Percentiles rank a stretch among this genome's conserved stretches.
These are phyloP conservation scores for Drosophila orosa DNA, from an alignment of 1,140 invertebrate genomes.

Conservation along the genomic window DNA sequence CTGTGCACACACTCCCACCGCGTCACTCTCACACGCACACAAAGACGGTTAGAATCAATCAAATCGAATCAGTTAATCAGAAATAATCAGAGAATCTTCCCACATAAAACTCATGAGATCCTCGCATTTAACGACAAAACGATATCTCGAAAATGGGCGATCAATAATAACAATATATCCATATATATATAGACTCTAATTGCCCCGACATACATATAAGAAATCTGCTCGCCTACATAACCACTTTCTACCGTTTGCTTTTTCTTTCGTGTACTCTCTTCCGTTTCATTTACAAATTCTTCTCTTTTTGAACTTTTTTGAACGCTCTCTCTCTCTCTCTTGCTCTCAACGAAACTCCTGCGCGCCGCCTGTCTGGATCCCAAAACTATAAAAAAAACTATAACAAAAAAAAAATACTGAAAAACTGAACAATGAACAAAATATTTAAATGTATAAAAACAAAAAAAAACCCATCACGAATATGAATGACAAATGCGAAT, in stretches of 20 bases:
- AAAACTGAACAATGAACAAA: conserved; percentile 12
- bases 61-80: conserved; percentile 1
- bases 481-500: conserved; percentile 55
- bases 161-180: conserved; percentile 1
- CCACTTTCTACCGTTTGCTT: conserved; percentile 65
- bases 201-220: conserved; percentile 32
- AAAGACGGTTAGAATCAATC: conserved; percentile 14
- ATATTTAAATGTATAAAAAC: conserved; percentile 23
- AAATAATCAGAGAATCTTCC: conserved; percentile 12
- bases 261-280: conserved; percentile 73
- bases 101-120: conserved; percentile 20
- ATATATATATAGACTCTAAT: conserved; percentile 21
- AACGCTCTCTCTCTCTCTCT: conserved; percentile 51
- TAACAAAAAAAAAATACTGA: conserved; percentile 17
- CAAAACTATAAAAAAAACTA: conserved; percentile 36
- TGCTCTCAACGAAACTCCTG: conserved; percentile 69
- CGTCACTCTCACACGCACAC: conserved; percentile 4
- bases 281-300: conserved; percentile 78
- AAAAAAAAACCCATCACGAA: conserved; percentile 25
- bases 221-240: conserved; percentile 67
- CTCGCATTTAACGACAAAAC: conserved; percentile 2
- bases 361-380: conserved; percentile 68
- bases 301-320: conserved; percentile 69
- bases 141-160: conserved; percentile 7
- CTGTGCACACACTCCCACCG: conserved; percentile 9